These are phyloP conservation scores for Chrysolina americana DNA, from an alignment of 2,888 invertebrate species.

Conservation along the genomic window DNA sequence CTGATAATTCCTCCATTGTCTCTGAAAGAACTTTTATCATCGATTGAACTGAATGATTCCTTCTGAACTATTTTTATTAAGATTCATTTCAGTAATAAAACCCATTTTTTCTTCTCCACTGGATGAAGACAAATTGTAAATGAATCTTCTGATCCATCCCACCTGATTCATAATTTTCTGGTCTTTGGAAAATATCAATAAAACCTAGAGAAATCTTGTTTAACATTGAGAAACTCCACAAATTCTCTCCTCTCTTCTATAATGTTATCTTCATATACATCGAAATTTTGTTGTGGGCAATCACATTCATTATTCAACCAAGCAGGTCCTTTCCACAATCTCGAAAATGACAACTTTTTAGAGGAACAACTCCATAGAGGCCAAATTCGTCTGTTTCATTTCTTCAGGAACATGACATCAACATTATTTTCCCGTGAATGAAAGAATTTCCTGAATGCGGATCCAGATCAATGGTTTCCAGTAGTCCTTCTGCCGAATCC, in stretches of 20 bases:
- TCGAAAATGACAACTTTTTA: neutral
- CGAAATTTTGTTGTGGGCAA: neutral
- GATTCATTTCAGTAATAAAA: neutral
- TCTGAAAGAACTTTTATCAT: neutral
- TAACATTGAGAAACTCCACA: too few relatives aligned
- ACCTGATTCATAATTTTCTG: neutral
- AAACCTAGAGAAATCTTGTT: too few relatives aligned
- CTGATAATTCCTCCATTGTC: too few relatives aligned
- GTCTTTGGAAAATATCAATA: too few relatives aligned
- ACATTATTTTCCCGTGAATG: neutral
- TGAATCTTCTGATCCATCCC: neutral
- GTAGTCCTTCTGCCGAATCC: neutral
- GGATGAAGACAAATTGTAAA: neutral
- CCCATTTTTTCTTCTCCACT: neutral
- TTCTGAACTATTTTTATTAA: neutral
- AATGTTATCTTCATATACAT: neutral
- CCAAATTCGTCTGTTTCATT: neutral
- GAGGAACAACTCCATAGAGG: neutral
- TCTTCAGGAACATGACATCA: neutral
- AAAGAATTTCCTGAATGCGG: neutral
- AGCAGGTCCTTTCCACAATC: neutral
- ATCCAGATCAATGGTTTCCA: slow-evolving; percentile 4
- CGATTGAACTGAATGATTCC: neutral
- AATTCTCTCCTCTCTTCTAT: neutral
- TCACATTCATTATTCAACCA: neutral